These are phyloP conservation scores for Cygnus atratus DNA, from an alignment of 2,113 vertebrate genomes.

Conservation along the genomic window DNA sequence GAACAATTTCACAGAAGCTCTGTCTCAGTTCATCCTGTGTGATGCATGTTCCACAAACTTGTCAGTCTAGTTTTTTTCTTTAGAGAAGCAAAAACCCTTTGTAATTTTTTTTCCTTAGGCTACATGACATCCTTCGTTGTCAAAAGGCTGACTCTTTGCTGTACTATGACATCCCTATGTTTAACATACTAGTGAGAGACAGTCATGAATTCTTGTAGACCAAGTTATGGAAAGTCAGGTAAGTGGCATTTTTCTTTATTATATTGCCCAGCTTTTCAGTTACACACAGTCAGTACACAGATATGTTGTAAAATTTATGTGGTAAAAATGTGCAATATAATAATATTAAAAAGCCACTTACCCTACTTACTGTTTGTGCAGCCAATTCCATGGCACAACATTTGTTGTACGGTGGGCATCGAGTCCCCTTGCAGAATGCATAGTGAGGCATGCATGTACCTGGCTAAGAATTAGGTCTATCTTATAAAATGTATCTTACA, in stretches of 20 bases:
- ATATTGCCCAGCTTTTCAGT: conserved; percentile 31
- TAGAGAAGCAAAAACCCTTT: conserved; percentile 30
- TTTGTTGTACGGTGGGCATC: accelerated
- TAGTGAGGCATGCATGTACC: too few species aligned
- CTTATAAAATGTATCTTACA: neutral
- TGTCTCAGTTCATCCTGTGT: neutral
- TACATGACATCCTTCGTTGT: neutral
- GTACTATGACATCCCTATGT: neutral
- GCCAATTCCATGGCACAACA: neutral
- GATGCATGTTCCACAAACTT: neutral
- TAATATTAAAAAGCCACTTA: conserved; percentile 44
- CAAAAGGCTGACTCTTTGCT: conserved; percentile 5
- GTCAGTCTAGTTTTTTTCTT: neutral
- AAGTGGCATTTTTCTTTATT: conserved; percentile 57
- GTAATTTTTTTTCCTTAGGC: conserved; percentile 36
- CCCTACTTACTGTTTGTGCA: neutral
- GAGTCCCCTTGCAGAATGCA: neutral
- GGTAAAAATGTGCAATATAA: conserved; percentile 24
- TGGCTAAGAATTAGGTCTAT: neutral
- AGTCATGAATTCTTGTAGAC: conserved; percentile 30
- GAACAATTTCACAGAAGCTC: neutral
- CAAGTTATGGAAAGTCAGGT: conserved; percentile 9
- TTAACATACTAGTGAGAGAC: conserved; percentile 28
- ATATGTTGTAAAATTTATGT: neutral
- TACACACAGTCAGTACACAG: accelerated